Conservation (phyloP, 2,888 invertebrate genomes). For the Caenorhabditis afra region DNA sequence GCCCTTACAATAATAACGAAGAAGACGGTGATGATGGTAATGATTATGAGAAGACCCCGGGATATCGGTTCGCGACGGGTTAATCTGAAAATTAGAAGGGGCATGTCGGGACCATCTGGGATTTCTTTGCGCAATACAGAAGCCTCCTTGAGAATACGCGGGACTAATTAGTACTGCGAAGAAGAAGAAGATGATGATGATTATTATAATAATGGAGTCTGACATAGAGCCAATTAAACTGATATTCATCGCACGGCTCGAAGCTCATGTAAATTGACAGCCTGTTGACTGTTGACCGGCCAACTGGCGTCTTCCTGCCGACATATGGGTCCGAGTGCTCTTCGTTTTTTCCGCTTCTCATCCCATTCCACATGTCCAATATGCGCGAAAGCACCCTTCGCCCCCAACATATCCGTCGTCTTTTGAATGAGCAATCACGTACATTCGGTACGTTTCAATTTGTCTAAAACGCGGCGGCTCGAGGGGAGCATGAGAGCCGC, state of each 20-base stretch:
- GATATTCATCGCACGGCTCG: constrained; percentile 43
- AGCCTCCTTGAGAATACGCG: constrained; percentile 5
- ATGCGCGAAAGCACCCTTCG: constrained; percentile 41
- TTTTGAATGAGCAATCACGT: constrained; percentile 55
- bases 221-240: constrained; percentile 48
- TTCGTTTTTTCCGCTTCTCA: constrained; percentile 22
- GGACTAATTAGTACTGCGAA: constrained; percentile 47
- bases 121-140: constrained; percentile 42
- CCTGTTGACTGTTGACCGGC: constrained; percentile 45
- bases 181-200: too few relatives aligned
- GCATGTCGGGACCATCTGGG: constrained; percentile 34
- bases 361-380: constrained; percentile 43
- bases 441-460: constrained; percentile 59
- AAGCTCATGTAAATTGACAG: constrained; percentile 48
- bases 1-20: constrained; percentile 49
- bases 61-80: constrained; percentile 39
- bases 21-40: constrained; percentile 36
- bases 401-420: constrained; percentile 36
- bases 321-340: constrained; percentile 25
- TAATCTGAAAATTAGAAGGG: constrained; percentile 55
- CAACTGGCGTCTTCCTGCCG: constrained; percentile 24
- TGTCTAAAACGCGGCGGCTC: constrained; percentile 53
- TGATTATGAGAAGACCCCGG: constrained; percentile 31
- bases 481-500: constrained; percentile 20
- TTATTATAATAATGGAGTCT: constrained; percentile 44